phyloP scores from a whole-genome alignment of 1,140 invertebrate genomes.

The Goniozus legneri region DNA sequence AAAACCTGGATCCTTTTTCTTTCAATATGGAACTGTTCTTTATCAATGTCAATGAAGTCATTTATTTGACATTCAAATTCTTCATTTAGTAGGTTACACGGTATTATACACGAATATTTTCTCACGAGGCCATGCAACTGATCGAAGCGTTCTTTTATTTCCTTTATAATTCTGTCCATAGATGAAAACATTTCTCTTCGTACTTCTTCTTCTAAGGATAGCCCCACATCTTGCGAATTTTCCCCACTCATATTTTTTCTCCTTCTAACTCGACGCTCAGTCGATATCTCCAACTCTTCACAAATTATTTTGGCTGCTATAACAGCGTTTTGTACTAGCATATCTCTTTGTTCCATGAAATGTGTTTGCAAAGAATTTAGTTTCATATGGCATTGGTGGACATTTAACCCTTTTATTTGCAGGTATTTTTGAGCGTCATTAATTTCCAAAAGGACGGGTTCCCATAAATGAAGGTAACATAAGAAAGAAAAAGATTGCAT shows the following conservation, averaged over 20 bases:
- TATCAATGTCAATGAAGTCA: conserved; percentile 11
- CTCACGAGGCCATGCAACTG: conserved; percentile 6
- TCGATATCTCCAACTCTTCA: conserved; percentile 9
- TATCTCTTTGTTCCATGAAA: neutral
- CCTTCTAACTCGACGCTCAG: conserved; percentile 1
- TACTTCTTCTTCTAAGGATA: conserved; percentile 7
- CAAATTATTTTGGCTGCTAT: neutral
- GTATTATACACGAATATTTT: neutral
- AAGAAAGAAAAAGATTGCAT: neutral
- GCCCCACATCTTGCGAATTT: neutral
- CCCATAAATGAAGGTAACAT: neutral
- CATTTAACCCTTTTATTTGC: neutral
- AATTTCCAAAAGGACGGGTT: neutral
- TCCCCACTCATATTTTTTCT: conserved; percentile 3
- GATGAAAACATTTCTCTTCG: conserved; percentile 6
- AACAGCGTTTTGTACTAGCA: neutral
- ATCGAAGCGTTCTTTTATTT: conserved; percentile 11
- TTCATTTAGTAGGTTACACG: conserved; percentile 3
- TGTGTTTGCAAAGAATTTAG: neutral
- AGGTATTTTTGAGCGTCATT: neutral
- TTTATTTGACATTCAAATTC: conserved; percentile 4
- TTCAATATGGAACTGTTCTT: conserved; percentile 4
- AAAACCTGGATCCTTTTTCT: conserved; percentile 1
- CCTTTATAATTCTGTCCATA: conserved; percentile 4
- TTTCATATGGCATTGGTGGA: neutral